phyloP scores from a whole-genome alignment of 2,797 vertebrate genomes.

The Arctocebus calabarensis region DNA sequence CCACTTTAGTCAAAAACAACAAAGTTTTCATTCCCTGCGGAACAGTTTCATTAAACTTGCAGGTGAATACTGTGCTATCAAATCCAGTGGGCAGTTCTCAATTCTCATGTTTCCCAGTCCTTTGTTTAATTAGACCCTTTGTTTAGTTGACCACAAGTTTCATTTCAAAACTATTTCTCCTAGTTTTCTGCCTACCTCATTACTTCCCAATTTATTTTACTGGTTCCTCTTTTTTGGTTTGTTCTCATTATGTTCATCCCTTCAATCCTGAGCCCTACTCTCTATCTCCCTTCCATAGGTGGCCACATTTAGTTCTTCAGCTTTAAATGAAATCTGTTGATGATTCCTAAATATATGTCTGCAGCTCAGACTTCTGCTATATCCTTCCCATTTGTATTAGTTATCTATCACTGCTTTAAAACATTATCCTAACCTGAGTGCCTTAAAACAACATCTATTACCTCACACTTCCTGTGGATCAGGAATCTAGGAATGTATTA shows the following conservation, averaged over 20 bases:
- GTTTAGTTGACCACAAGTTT: not conserved
- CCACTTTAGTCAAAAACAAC: not conserved
- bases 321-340: conserved; percentile 37
- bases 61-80: not conserved
- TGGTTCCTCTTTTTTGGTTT: not conserved
- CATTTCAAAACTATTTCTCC: not conserved
- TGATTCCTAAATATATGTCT: not conserved
- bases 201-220: not conserved
- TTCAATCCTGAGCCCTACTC: not conserved
- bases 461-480: not conserved
- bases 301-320: not conserved
- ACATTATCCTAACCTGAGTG: not conserved
- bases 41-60: not conserved
- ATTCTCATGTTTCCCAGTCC: not conserved
- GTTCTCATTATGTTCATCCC: not conserved
- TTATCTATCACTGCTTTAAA: not conserved
- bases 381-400: not conserved
- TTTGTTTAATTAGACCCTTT: conserved; percentile 6
- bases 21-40: not conserved
- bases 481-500: not conserved
- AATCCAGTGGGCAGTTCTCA: not conserved
- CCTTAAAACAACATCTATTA: not conserved
- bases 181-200: not conserved
- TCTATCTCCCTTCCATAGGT: not conserved
- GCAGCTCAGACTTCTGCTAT: not conserved